phyloP scores from a whole-genome alignment of 2,113 vertebrate species.

The Oryzias javanicus region DNA sequence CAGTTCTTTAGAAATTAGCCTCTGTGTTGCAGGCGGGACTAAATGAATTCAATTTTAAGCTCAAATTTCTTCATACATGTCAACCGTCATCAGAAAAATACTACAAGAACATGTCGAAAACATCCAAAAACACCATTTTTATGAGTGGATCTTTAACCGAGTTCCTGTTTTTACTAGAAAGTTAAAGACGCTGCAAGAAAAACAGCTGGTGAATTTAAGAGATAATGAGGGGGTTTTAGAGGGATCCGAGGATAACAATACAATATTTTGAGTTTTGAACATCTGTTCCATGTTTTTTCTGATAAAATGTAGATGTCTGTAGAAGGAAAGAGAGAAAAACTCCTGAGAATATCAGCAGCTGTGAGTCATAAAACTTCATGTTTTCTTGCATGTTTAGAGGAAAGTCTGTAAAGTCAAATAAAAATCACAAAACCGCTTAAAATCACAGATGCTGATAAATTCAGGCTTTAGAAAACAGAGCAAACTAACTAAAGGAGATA shows the following conservation, averaged over 20 bases:
- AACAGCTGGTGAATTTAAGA: constrained; percentile 11
- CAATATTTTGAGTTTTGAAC: too few relatives aligned
- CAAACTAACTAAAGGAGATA: not conserved
- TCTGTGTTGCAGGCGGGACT: too few relatives aligned
- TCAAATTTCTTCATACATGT: too few relatives aligned
- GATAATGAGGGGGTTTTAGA: not conserved
- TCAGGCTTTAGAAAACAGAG: constrained; percentile 17
- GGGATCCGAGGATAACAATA: not conserved
- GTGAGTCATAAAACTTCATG: not conserved
- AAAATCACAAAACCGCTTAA: not conserved
- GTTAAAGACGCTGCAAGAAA: not conserved
- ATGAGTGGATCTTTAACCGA: not conserved
- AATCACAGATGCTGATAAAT: constrained; percentile 49
- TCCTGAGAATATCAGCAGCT: constrained; percentile 61
- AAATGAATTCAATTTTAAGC: too few relatives aligned
- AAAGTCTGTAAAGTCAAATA: not conserved
- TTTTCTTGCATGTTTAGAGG: too few relatives aligned
- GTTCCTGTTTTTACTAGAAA: constrained; percentile 24
- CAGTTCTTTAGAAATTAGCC: too few relatives aligned
- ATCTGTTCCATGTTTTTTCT: too few relatives aligned
- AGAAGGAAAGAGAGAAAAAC: constrained; percentile 18
- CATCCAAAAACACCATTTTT: too few relatives aligned
- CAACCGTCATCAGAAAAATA: too few relatives aligned
- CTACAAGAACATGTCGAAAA: too few relatives aligned
- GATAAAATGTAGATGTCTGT: constrained; percentile 4